Percentiles rank a stretch among this genome's conserved stretches.
phyloP scores from a whole-genome alignment of 2,113 vertebrate species.

The Bos indicus region DNA sequence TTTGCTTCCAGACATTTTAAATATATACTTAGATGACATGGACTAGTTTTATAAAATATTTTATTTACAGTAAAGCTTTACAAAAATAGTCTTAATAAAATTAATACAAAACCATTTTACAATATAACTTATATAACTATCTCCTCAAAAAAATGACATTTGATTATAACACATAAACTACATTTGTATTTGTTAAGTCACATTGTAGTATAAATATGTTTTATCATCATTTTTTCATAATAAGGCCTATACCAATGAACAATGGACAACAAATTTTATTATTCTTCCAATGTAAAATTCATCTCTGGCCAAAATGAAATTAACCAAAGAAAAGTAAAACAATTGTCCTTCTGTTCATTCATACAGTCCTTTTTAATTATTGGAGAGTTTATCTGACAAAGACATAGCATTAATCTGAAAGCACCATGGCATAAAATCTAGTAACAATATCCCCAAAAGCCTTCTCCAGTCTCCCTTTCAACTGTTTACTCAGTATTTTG shows the following conservation, averaged over 20 bases:
- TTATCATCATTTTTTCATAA: constrained; percentile 70
- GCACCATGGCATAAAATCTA: neutral
- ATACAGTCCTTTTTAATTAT: constrained; percentile 45
- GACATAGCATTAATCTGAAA: constrained; percentile 25
- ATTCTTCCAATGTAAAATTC: constrained; percentile 51
- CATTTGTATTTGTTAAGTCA: constrained; percentile 60
- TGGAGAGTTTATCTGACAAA: constrained; percentile 43
- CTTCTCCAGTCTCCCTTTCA: neutral
- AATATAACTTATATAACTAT: constrained; percentile 81
- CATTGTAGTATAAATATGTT: constrained; percentile 72
- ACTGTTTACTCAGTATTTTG: constrained; percentile 44
- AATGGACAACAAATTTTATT: constrained; percentile 52
- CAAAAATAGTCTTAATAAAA: constrained; percentile 87
- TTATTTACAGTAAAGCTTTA: constrained; percentile 84
- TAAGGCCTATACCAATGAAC: constrained; percentile 41
- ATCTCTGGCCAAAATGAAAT: constrained; percentile 63
- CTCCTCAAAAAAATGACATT: constrained; percentile 60
- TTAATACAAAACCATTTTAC: constrained; percentile 82
- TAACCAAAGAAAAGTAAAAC: constrained; percentile 18
- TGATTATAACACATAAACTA: constrained; percentile 68
- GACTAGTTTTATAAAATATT: constrained; percentile 75
- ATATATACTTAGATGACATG: neutral
- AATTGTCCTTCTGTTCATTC: constrained; percentile 44
- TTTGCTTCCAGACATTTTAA: neutral
- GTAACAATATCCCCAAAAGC: constrained; percentile 28